phyloP scores from a whole-genome alignment of 2,113 vertebrate genomes.

The Hiodon alosoides region DNA sequence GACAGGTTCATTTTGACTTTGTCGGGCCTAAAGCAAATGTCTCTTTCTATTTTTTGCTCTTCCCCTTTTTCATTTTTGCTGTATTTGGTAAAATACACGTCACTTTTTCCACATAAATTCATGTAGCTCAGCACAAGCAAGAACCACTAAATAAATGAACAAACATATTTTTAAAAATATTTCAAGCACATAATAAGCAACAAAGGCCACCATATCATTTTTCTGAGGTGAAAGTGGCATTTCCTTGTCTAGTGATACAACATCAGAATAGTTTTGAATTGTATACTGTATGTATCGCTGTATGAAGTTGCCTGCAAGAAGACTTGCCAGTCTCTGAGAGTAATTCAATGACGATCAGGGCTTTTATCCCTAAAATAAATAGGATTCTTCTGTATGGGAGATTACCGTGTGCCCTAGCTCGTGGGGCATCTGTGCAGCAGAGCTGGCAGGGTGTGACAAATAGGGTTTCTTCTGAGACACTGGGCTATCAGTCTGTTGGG shows the following conservation, averaged over 20 bases:
- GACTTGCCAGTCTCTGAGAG: neutral
- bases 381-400: neutral
- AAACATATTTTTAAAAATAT: too few relatives aligned
- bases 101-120: too few relatives aligned
- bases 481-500: neutral
- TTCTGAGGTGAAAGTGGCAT: too few relatives aligned
- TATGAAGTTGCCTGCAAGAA: neutral
- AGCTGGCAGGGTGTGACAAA: neutral
- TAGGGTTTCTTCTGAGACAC: neutral
- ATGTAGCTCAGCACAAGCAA: too few relatives aligned
- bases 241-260: neutral
- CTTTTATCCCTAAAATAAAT: neutral
- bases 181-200: too few relatives aligned
- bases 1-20: too few relatives aligned
- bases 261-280: neutral
- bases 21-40: too few relatives aligned
- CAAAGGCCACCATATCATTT: too few relatives aligned
- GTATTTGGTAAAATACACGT: too few relatives aligned
- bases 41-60: too few relatives aligned
- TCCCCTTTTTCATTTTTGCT: too few relatives aligned
- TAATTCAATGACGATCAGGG: neutral
- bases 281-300: neutral
- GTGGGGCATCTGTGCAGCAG: neutral
- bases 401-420: conserved; percentile 1
- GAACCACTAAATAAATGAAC: too few relatives aligned